Evolutionary conservation across 2,797 vertebrate genomes (phyloP), one percentile per base, ranked within the genome.

Genomic region (Rhynchotus rufescens): DNA sequence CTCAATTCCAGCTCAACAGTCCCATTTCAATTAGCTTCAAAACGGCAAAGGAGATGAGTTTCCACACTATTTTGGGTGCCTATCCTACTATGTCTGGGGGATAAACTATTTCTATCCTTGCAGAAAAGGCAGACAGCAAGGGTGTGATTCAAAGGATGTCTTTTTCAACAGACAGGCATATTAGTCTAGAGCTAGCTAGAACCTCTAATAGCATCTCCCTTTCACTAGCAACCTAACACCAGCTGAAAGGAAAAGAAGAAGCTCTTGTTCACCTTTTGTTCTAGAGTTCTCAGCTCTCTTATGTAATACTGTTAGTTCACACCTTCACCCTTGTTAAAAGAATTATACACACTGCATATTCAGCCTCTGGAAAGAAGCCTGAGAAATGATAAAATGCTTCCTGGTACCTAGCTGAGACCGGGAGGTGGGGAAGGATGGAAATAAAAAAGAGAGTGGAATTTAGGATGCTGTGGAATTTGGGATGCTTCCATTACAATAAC

Each of bases 391-490:
- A 79, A 90, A 90, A 86, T 64, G 32, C 69, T 92, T 89, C 76
- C 86, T 91, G 86, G 79, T 88, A 87, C 93, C 96, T 78, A 90
- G 86, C 67, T 89, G 80, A 94, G 80, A 87, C 86, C 86, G 86
- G 67, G 84, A 88, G 93, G 51, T 7, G 13, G 49, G 52, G 81
- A 83, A 84, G 40, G 40, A 40, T 40, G 40, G 12, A 40, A 40
- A 40, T 40, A 81, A 91, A 88, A 86, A 84, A 92, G 84, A 87
- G 45, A 26, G 36, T 36, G 6, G 74, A 59, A 96, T 93, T 90
- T 94, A 96, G 74, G 88, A 89, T 92, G 77, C 36, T 77, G 36
- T 9, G 6, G 74, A 59, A 96, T 93, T 90, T 94, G 96, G 74
- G 88, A 89, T 92, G 77, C 36, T 77, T 88, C 76, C 76, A 85